Conservation (phyloP, 2,797 vertebrate genomes). For the Scolopax rusticola region DNA sequence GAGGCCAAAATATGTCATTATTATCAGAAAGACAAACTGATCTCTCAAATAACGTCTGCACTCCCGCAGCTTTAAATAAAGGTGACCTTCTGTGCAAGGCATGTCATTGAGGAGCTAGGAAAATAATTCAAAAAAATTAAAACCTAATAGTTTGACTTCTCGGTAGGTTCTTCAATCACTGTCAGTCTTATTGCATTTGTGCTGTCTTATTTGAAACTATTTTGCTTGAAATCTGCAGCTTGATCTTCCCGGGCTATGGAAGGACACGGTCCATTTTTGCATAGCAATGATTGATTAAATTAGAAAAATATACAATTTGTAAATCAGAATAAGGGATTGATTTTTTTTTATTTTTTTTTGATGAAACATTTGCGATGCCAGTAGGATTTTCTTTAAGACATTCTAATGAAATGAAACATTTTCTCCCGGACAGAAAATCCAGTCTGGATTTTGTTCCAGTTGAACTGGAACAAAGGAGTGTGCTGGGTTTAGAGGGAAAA, state of each 20-base stretch:
- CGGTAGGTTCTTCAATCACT: no score
- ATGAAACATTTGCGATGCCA: neutral
- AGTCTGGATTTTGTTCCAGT: neutral
- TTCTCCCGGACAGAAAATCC: neutral
- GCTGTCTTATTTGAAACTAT: accelerated
- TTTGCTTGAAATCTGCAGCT: neutral
- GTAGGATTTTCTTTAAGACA: neutral
- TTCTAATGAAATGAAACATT: accelerated
- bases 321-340: accelerated
- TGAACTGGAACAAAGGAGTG: neutral
- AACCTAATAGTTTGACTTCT: neutral
- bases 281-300: no score
- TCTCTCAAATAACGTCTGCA: neutral
- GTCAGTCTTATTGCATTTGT: neutral
- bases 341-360: neutral
- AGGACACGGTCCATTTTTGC: accelerated
- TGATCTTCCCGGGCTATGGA: neutral
- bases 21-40: neutral
- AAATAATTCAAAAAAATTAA: slow-evolving; percentile 1
- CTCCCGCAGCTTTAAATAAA: neutral
- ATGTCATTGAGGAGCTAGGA: neutral
- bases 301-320: accelerated
- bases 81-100: neutral
- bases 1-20: neutral
- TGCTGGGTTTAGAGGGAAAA: neutral